These are phyloP conservation scores for Coccyzus lansbergi DNA, from an alignment of 2,797 vertebrate species.

Conservation along the genomic window DNA sequence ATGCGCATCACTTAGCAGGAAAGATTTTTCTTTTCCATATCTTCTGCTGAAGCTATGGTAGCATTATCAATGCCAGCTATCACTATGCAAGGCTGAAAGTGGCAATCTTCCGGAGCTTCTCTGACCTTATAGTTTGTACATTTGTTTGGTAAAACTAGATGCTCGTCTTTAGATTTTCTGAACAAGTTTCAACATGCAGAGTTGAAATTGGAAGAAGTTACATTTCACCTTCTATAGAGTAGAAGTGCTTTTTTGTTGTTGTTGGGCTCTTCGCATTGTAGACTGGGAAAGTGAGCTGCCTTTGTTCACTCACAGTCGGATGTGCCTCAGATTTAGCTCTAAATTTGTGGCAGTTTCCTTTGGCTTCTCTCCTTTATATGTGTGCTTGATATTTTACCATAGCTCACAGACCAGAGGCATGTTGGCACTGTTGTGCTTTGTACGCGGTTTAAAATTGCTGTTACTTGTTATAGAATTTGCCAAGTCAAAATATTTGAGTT, in stretches of 20 bases:
- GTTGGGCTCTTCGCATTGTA: background rate
- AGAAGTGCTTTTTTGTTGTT: background rate
- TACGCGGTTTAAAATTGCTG: conserved; percentile 51
- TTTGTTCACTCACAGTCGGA: background rate
- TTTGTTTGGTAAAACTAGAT: conserved; percentile 18
- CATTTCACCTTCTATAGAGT: background rate
- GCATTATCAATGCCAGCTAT: conserved; percentile 59
- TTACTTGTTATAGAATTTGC: conserved; percentile 66
- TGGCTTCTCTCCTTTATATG: conserved; percentile 38
- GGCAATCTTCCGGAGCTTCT: conserved; percentile 45
- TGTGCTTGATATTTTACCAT: conserved; percentile 65
- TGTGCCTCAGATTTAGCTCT: background rate
- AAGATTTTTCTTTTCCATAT: conserved; percentile 22
- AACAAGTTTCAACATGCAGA: background rate
- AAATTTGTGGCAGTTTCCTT: background rate
- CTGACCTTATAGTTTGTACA: conserved; percentile 3
- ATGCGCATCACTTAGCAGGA: conserved; percentile 13
- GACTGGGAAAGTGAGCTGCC: background rate
- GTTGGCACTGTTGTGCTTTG: conserved; percentile 66
- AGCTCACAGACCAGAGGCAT: conserved; percentile 59
- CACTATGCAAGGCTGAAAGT: conserved; percentile 70
- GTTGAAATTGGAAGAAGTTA: background rate
- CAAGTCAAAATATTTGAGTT: conserved; percentile 67
- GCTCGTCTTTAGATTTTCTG: background rate
- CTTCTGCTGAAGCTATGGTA: conserved; percentile 60